These are phyloP conservation scores for Nerophis ophidion DNA, from an alignment of 2,113 vertebrate genomes.

Conservation along the genomic window DNA sequence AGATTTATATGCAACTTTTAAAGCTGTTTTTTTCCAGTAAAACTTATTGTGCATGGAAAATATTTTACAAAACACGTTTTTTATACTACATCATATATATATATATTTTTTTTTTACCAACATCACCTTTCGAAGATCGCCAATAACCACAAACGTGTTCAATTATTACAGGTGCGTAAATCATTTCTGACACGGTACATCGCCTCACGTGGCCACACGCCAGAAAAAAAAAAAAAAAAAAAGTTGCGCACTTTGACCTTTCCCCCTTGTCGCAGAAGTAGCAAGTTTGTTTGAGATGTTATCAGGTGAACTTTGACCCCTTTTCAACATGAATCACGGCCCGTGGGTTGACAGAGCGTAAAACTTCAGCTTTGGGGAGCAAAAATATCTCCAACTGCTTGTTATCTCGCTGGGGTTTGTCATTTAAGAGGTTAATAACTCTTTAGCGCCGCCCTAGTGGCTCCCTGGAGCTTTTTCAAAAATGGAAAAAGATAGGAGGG, in stretches of 20 bases:
- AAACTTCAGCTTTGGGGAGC: background rate
- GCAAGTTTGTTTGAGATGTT: constrained; percentile 33
- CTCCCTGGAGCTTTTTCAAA: too few species aligned
- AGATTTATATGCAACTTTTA: too few species aligned
- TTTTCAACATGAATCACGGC: constrained; percentile 12
- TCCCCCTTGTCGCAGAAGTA: constrained; percentile 3
- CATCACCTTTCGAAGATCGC: too few species aligned
- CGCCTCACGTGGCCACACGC: constrained; percentile 34
- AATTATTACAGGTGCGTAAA: constrained; percentile 12
- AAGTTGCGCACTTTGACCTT: constrained; percentile 29
- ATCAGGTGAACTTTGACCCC: constrained; percentile 54
- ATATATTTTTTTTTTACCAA: too few species aligned
- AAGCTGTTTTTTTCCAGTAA: too few species aligned
- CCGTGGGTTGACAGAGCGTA: background rate
- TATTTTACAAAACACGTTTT: too few species aligned
- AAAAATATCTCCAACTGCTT: background rate
- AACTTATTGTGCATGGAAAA: too few species aligned
- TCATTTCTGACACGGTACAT: constrained; percentile 10
- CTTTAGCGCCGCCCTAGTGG: too few species aligned
- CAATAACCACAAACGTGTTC: too few species aligned
- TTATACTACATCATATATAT: too few species aligned
- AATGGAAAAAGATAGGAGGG: too few species aligned
- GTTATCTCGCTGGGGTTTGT: background rate
- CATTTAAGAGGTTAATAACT: background rate
- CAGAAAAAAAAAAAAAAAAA: constrained; percentile 8